phyloP scores from a whole-genome alignment of 1,140 invertebrate species.

The Brachystomella parvula region DNA sequence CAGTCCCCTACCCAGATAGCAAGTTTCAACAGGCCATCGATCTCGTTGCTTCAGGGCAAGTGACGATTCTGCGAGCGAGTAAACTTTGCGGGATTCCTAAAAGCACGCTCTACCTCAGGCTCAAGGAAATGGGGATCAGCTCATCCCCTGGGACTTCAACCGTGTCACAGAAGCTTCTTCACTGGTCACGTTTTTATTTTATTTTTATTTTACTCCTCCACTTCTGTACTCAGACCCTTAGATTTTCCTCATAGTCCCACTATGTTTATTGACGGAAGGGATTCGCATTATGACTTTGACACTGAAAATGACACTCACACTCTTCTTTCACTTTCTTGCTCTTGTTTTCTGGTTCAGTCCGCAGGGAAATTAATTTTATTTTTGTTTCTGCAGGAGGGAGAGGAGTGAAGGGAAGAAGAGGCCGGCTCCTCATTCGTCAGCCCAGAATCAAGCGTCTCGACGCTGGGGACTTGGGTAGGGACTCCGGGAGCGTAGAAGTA shows the following conservation, averaged over 20 bases:
- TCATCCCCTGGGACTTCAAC: conserved; percentile 10
- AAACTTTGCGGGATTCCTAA: conserved; percentile 32
- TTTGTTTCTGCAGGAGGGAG: neutral
- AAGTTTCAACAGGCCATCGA: conserved; percentile 28
- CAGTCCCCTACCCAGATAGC: conserved; percentile 7
- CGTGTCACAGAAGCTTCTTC: conserved; percentile 10
- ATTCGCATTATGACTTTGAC: too few species aligned
- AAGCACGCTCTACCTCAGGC: conserved; percentile 27
- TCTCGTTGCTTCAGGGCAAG: conserved; percentile 20
- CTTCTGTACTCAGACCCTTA: too few species aligned
- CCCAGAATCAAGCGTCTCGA: conserved; percentile 54
- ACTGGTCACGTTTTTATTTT: conserved; percentile 9
- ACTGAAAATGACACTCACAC: too few species aligned
- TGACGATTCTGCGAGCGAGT: conserved; percentile 20
- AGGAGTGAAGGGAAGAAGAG: conserved; percentile 29
- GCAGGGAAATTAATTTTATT: too few species aligned
- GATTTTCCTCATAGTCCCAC: too few species aligned
- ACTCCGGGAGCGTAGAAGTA: neutral
- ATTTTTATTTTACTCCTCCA: conserved; percentile 15
- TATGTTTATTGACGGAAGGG: too few species aligned
- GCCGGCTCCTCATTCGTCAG: conserved; percentile 56
- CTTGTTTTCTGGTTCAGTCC: too few species aligned
- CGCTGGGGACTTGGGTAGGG: neutral
- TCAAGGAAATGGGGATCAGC: conserved; percentile 30
- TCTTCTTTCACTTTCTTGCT: too few species aligned